Evolutionary conservation across 2,113 vertebrate species (phyloP).

Genomic region (Erythrocebus patas): DNA sequence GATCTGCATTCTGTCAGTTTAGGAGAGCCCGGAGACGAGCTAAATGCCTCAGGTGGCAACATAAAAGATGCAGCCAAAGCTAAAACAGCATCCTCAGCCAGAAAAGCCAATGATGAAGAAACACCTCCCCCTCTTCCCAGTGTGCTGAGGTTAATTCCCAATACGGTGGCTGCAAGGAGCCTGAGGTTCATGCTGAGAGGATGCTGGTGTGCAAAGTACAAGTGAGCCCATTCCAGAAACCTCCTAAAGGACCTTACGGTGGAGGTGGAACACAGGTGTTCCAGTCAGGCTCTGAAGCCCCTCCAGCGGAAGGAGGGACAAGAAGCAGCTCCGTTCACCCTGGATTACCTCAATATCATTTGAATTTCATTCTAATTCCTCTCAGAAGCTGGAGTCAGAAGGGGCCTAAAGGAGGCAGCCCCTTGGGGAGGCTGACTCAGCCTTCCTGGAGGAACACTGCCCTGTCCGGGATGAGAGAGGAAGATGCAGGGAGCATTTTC

Average conservation of each 20-base stretch:
- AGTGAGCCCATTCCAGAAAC: background rate
- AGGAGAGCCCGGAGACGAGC: background rate
- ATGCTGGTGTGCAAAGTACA: background rate
- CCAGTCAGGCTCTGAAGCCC: background rate
- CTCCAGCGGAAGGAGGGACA: background rate
- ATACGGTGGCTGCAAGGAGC: background rate
- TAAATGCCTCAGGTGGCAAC: background rate
- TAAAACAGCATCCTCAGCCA: background rate
- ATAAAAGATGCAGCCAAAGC: background rate
- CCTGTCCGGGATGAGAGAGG: background rate
- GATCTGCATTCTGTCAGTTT: background rate
- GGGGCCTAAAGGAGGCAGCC: background rate
- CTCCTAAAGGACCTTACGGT: background rate
- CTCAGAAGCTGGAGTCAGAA: constrained; percentile 10
- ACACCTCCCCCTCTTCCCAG: background rate
- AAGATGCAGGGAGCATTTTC: background rate
- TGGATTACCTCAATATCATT: constrained; percentile 4
- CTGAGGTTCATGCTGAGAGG: background rate
- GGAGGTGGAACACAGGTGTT: background rate
- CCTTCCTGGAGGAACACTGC: background rate
- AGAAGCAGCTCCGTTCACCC: background rate
- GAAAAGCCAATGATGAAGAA: background rate
- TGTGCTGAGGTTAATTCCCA: background rate
- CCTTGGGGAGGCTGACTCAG: background rate
- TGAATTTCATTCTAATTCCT: constrained; percentile 36